phyloP scores from a whole-genome alignment of 2,888 invertebrate genomes.

The Anaspis maculata region DNA sequence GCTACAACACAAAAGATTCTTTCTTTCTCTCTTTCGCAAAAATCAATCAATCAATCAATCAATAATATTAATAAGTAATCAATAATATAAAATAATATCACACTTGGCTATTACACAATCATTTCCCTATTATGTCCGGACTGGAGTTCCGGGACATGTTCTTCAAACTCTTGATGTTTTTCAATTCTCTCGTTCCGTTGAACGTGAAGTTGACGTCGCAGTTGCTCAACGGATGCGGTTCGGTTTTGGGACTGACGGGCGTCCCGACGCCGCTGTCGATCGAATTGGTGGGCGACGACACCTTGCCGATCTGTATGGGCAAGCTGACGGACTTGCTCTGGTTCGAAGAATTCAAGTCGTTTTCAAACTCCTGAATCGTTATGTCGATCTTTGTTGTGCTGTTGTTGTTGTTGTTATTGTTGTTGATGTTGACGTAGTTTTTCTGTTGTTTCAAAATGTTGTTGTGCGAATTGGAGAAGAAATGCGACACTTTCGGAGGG shows the following conservation, averaged over 20 bases:
- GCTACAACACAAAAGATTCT: too few species aligned
- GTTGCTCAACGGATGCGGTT: constrained; percentile 63
- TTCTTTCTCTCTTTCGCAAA: too few species aligned
- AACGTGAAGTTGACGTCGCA: constrained; percentile 74
- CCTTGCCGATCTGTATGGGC: constrained; percentile 15
- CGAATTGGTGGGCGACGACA: constrained; percentile 33
- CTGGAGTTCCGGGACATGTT: constrained; percentile 27
- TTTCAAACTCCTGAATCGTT: constrained; percentile 33
- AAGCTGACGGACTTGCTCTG: constrained; percentile 26
- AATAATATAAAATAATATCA: constrained; percentile 11
- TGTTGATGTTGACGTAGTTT: constrained; percentile 33
- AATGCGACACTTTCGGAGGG: constrained; percentile 37
- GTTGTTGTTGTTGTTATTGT: constrained; percentile 11
- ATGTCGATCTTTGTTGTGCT: constrained; percentile 32
- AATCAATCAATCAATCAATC: too few species aligned
- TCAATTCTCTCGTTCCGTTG: constrained; percentile 72
- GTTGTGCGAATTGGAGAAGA: constrained; percentile 62
- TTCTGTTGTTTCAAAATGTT: constrained; percentile 58
- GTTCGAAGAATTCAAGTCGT: constrained; percentile 15
- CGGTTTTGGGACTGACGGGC: constrained; percentile 47
- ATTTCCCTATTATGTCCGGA: constrained; percentile 29
- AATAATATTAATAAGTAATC: too few species aligned
- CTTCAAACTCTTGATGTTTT: constrained; percentile 51
- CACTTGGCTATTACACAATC: constrained; percentile 18
- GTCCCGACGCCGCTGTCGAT: constrained; percentile 59